Percentiles rank a stretch among this genome's conserved stretches.
These are phyloP conservation scores for Tympanuchus pallidicinctus DNA, from an alignment of 2,113 vertebrate species.

Conservation along the genomic window DNA sequence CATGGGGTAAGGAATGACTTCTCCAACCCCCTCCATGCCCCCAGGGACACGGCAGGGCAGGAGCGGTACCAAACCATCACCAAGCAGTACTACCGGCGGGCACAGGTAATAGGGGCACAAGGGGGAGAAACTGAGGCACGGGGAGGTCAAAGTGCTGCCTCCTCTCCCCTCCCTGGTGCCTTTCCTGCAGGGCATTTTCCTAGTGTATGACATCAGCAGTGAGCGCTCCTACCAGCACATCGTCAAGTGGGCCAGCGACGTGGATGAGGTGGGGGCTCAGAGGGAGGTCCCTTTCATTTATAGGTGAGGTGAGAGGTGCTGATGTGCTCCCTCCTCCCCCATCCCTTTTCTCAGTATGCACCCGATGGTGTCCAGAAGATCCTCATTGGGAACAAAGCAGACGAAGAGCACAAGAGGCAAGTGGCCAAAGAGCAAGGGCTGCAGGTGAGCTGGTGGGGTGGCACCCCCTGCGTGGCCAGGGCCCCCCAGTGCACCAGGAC, in stretches of 20 bases:
- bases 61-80: constrained; percentile 98
- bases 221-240: constrained; percentile 98
- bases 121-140: background rate
- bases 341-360: constrained; percentile 81
- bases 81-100: constrained; percentile 97
- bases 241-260: constrained; percentile 98
- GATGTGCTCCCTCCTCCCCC: background rate
- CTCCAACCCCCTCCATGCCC: background rate
- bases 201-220: constrained; percentile 97
- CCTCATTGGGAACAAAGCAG: constrained; percentile 94
- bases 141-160: background rate
- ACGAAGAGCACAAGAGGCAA: constrained; percentile 94
- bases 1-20: background rate
- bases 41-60: constrained; percentile 98
- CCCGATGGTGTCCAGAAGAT: constrained; percentile 95
- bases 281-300: background rate
- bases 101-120: constrained; percentile 83
- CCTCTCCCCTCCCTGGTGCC: background rate
- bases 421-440: constrained; percentile 93
- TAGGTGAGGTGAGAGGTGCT: no score
- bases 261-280: constrained; percentile 89
- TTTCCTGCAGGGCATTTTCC: constrained; percentile 89
- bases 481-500: background rate
- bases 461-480: background rate
- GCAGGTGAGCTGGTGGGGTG: constrained; percentile 81